Conservation (phyloP, 92 coral and sea anemone species). For the Zoanthus solanderi region DNA sequence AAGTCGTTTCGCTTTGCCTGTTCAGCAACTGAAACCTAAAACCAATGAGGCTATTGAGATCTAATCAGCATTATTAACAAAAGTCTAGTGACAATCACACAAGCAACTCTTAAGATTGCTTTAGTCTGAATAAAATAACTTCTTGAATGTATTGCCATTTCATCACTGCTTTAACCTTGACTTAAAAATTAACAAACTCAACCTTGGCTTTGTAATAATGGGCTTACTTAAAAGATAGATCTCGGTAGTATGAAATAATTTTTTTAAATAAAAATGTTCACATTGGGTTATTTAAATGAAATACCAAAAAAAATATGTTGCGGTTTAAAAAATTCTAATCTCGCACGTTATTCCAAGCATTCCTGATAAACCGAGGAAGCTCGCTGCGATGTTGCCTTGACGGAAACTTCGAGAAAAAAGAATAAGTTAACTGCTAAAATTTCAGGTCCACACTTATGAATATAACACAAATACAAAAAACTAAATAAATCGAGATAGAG, state of each 20-base stretch:
- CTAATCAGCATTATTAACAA: neutral
- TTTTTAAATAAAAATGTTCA: neutral
- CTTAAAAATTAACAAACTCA: too few species aligned
- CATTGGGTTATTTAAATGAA: neutral
- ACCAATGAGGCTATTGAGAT: slow-evolving; percentile 21
- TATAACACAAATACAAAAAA: neutral
- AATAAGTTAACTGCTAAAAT: neutral
- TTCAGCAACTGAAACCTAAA: slow-evolving; percentile 48
- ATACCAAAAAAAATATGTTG: neutral
- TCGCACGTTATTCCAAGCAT: slow-evolving; percentile 25
- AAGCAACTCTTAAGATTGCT: neutral
- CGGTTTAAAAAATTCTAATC: slow-evolving; percentile 7
- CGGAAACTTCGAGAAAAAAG: slow-evolving; percentile 29
- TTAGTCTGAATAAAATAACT: neutral
- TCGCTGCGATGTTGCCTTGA: neutral
- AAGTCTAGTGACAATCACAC: neutral
- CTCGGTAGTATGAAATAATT: neutral
- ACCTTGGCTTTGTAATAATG: too few species aligned
- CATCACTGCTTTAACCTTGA: too few species aligned
- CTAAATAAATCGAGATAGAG: neutral
- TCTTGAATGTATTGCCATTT: too few species aligned
- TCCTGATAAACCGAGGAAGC: neutral
- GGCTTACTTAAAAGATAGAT: too few species aligned
- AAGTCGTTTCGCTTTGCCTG: slow-evolving; percentile 47
- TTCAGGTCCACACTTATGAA: neutral